A percentile compares a stretch with the other conserved stretches of the same genome.
These are phyloP conservation scores for Notocelia uddmanniana DNA, from an alignment of 2,888 invertebrate species.

Conservation along the genomic window DNA sequence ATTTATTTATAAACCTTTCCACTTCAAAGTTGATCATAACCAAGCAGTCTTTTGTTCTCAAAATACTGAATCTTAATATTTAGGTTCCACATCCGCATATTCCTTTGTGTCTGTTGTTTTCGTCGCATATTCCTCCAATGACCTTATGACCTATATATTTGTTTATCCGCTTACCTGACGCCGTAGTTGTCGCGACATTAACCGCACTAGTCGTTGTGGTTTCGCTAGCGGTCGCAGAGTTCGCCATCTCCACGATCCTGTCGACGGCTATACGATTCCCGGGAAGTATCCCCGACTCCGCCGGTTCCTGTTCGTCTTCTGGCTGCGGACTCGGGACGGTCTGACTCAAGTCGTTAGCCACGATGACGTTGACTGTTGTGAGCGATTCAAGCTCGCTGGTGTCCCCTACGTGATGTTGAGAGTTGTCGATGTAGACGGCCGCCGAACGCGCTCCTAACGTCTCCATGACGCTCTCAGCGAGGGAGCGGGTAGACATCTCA, in stretches of 20 bases:
- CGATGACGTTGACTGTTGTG: constrained; percentile 82
- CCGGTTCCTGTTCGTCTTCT: constrained; percentile 60
- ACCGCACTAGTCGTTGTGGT: constrained; percentile 62
- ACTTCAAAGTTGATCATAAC: no score
- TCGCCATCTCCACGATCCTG: constrained; percentile 74
- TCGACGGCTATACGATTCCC: constrained; percentile 77
- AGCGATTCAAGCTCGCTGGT: constrained; percentile 76
- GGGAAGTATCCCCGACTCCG: constrained; percentile 64
- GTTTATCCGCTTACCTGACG: constrained; percentile 73
- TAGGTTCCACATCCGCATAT: no score
- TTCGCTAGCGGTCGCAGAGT: constrained; percentile 57
- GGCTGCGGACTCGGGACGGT: constrained; percentile 63
- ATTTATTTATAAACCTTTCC: no score
- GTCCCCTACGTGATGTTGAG: constrained; percentile 62
- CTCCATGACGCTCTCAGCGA: constrained; percentile 84
- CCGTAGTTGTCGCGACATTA: constrained; percentile 71
- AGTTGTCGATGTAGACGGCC: constrained; percentile 80
- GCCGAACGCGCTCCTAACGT: constrained; percentile 80
- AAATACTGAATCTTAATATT: no score
- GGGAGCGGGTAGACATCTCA: constrained; percentile 76
- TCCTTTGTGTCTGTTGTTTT: background rate
- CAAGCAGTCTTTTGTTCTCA: no score
- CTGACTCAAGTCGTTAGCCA: constrained; percentile 74
- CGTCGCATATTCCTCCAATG: background rate
- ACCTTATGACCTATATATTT: constrained; percentile 7